Percentiles rank a stretch among this genome's conserved stretches.
Evolutionary conservation across 2,797 vertebrate genomes (phyloP).

Genomic region (Selene dorsalis): DNA sequence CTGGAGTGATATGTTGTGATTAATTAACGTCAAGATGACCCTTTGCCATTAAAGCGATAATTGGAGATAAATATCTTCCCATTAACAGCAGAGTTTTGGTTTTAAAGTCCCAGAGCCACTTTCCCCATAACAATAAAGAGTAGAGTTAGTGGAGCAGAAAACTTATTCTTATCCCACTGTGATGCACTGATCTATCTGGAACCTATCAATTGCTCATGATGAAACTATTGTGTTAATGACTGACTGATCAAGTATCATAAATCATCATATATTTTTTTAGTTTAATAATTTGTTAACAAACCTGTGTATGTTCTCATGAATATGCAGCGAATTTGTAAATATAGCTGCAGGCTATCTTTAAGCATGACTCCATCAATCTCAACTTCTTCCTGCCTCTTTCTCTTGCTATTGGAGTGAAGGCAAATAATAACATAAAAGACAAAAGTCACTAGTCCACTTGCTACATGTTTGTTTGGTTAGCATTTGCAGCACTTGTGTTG

Average conservation of each 20-base stretch:
- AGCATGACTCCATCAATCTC: too few species aligned
- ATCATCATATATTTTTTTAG: too few species aligned
- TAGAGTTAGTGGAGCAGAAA: conserved; percentile 29
- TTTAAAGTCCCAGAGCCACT: conserved; percentile 30
- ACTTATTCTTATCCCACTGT: not conserved
- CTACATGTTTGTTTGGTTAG: too few species aligned
- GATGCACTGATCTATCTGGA: not conserved
- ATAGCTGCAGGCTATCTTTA: not conserved
- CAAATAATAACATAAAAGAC: too few species aligned
- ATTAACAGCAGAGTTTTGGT: conserved; percentile 53
- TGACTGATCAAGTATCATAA: not conserved
- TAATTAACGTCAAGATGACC: conserved; percentile 77
- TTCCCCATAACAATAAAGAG: conserved; percentile 12
- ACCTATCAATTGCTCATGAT: not conserved
- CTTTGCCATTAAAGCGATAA: conserved; percentile 70
- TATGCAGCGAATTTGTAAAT: not conserved
- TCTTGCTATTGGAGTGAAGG: too few species aligned
- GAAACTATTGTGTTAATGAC: not conserved
- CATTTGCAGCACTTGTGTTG: too few species aligned
- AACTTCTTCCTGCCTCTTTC: too few species aligned
- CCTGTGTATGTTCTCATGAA: not conserved
- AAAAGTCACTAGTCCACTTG: too few species aligned
- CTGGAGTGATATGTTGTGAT: conserved; percentile 72
- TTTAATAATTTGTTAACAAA: not conserved
- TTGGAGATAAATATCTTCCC: conserved; percentile 71